Percentiles rank a stretch among this genome's conserved stretches.
Conservation (phyloP, 2,113 vertebrate genomes). For the Pelodiscus sinensis region DNA sequence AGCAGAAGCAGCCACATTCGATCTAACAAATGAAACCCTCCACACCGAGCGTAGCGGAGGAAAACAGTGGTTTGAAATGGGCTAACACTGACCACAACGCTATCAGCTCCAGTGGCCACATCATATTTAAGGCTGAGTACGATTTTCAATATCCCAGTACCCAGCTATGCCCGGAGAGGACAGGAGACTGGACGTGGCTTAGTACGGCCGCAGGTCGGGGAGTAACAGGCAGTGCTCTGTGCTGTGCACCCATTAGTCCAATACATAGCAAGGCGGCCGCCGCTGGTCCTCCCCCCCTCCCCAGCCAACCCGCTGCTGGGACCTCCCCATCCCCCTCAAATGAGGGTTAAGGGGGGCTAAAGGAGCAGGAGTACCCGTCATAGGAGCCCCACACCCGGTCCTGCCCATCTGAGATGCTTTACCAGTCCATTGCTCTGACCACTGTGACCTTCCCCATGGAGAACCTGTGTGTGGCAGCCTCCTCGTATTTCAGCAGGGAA, state of each 20-base stretch:
- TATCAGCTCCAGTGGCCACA: not conserved
- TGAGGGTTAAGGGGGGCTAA: not conserved
- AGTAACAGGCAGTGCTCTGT: not conserved
- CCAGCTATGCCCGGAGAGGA: not conserved
- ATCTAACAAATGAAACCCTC: not conserved
- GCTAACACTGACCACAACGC: not conserved
- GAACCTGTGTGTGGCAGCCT: not conserved
- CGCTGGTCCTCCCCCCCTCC: not conserved
- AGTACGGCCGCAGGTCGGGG: not conserved
- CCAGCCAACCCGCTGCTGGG: not conserved
- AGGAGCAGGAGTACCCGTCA: not conserved
- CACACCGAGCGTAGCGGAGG: not conserved
- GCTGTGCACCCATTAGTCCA: not conserved
- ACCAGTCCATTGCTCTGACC: not conserved
- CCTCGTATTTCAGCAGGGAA: not conserved
- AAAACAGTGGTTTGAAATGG: not conserved
- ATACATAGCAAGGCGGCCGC: not conserved
- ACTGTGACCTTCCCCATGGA: not conserved
- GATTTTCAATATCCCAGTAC: not conserved
- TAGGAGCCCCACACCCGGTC: not conserved
- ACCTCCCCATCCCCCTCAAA: not conserved
- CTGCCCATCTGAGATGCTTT: not conserved
- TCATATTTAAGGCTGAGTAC: not conserved
- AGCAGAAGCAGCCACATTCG: not conserved
- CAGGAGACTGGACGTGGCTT: not conserved